Base-by-base conservation (phyloP, 2,797 vertebrate genomes). In the Hirundo rustica region DNA sequence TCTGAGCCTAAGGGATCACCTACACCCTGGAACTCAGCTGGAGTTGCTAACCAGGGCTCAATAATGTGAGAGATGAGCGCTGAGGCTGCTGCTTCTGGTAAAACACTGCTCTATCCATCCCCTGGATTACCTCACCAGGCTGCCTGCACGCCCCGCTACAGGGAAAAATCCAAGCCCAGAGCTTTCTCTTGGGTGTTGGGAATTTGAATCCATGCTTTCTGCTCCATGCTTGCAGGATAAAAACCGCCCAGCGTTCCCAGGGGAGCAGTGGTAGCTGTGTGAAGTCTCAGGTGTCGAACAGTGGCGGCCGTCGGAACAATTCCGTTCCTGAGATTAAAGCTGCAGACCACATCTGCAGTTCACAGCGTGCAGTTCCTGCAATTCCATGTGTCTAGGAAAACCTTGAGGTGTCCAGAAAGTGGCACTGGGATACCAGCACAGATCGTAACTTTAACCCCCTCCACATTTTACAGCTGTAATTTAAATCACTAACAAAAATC, bases 401-500 rank as follows among this genome's bases (percentile, higher is more conserved):
- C n/a, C 64, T 68, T 26, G 79, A 88, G 47, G 32, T 16, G 7
- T 29, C 61, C 60, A 61, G 3, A 34, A 71, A 21, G 34, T 36
- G 15, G 60, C 70, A 38, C 60, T 66, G 36, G 70, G 29, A 61
- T 48, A n/a, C 54, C 11, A 13, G 40, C 54, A 87, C 26, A 26
- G 23, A 45, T 25, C 18, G 4, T 23, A 21, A 29, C 72, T 91
- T 73, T 61, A 93, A 57, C 47, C 45, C 45, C 74, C 65, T 64
- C 17, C 34, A 6, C 3, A 0, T 58, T 87, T 82, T 36, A 54
- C 64, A 72, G 57, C 68, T 61, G 50, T 74, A 38, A 80, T 76
- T 95, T 44, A 79, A 94, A 82, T 88, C 54, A 3, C 70, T 73
- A 17, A 82, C 80, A 90, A 82, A 85, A 92, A 73, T 83, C 50